A percentile compares a stretch with the other conserved stretches of the same genome.
phyloP scores from a whole-genome alignment of 2,888 invertebrate species.

The Fragum sueziense region DNA sequence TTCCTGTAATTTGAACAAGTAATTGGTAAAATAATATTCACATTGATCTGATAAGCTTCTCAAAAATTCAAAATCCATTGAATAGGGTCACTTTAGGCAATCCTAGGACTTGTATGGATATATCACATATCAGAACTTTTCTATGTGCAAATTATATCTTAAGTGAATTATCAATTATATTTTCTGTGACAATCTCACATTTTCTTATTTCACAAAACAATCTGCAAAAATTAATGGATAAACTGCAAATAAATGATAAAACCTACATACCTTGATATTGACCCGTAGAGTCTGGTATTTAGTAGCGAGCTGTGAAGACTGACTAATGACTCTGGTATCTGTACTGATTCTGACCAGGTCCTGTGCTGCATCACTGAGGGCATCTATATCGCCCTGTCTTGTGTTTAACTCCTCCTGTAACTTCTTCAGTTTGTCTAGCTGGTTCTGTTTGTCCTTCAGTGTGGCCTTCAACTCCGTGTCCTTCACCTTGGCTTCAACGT shows the following conservation, averaged over 20 bases:
- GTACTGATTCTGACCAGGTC: slow-evolving; percentile 75
- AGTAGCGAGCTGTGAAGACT: slow-evolving; percentile 78
- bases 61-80: too few relatives aligned
- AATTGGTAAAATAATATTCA: too few relatives aligned
- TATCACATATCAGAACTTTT: too few relatives aligned
- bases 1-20: slow-evolving; percentile 88
- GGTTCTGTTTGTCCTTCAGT: slow-evolving; percentile 77
- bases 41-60: too few relatives aligned
- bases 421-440: slow-evolving; percentile 72
- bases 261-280: slow-evolving; percentile 79
- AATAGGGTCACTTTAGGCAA: too few relatives aligned
- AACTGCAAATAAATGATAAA: too few relatives aligned
- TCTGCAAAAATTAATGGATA: too few relatives aligned
- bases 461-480: slow-evolving; percentile 77
- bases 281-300: slow-evolving; percentile 76
- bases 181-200: too few relatives aligned
- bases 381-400: slow-evolving; percentile 89
- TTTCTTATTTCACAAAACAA: too few relatives aligned
- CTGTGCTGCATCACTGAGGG: slow-evolving; percentile 95
- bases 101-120: too few relatives aligned
- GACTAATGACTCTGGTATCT: slow-evolving; percentile 77
- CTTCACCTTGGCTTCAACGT: slow-evolving; percentile 92
- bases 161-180: too few relatives aligned
- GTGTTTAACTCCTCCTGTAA: slow-evolving; percentile 72
- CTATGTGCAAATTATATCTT: too few relatives aligned